Percentiles rank a stretch among this genome's conserved stretches.
These are phyloP conservation scores for Colius striatus DNA, from an alignment of 2,113 vertebrate genomes.

Conservation along the genomic window DNA sequence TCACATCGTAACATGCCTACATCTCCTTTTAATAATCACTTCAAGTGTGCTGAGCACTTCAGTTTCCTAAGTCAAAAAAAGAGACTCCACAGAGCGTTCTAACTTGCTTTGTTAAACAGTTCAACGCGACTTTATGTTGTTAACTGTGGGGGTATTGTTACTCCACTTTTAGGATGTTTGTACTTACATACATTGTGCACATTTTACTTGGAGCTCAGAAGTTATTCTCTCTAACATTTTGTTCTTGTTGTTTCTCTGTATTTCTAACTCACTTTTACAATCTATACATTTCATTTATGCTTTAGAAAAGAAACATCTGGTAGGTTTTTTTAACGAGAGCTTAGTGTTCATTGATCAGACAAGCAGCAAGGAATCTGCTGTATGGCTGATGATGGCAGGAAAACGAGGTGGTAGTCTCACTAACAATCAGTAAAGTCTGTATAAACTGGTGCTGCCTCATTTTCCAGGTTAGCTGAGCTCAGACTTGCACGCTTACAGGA, in stretches of 20 bases:
- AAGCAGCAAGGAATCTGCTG: constrained; percentile 18
- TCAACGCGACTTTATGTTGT: background rate
- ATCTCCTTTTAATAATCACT: background rate
- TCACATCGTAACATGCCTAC: background rate
- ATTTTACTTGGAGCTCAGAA: background rate
- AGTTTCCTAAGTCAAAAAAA: background rate
- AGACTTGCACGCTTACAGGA: background rate
- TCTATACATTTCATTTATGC: background rate
- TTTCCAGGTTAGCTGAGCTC: background rate
- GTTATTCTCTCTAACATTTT: background rate
- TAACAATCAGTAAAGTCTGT: constrained; percentile 5
- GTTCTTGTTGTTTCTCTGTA: background rate
- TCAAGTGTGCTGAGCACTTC: background rate
- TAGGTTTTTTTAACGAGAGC: constrained; percentile 19
- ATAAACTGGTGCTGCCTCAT: background rate
- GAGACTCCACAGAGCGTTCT: background rate
- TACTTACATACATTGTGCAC: no score
- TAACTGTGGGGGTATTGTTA: background rate
- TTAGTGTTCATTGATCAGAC: background rate
- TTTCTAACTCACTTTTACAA: constrained; percentile 12
- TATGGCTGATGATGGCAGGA: constrained; percentile 26
- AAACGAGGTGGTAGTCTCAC: background rate
- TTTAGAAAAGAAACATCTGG: constrained; percentile 41
- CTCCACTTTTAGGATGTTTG: background rate
- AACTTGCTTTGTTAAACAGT: constrained; percentile 3